phyloP scores from a whole-genome alignment of 2,797 vertebrate genomes.

The Sternarchorhynchus goeldii region DNA sequence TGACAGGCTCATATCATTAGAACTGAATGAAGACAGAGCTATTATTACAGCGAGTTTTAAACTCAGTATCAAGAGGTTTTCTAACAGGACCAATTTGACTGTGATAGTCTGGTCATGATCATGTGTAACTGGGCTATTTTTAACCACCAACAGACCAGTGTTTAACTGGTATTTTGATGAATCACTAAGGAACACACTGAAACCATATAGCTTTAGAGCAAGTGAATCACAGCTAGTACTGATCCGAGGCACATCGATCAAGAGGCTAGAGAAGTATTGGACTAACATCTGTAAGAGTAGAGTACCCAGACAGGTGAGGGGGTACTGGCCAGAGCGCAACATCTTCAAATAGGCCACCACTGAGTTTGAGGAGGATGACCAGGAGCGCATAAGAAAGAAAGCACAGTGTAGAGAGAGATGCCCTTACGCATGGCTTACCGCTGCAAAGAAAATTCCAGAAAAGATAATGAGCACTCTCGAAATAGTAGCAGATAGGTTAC shows the following conservation, averaged over 20 bases:
- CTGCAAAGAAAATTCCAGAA: background rate
- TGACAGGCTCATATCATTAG: too few species aligned
- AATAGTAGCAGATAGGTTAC: background rate
- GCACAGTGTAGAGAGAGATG: background rate
- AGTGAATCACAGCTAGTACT: background rate
- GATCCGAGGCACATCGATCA: background rate
- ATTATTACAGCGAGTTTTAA: background rate
- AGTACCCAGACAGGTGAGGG: background rate
- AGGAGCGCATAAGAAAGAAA: background rate
- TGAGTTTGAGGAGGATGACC: background rate
- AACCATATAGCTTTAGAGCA: too few species aligned
- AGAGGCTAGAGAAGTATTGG: too few species aligned
- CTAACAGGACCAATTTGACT: too few species aligned
- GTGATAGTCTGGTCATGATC: too few species aligned
- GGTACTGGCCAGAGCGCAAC: background rate
- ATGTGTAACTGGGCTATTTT: too few species aligned
- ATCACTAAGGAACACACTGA: too few species aligned
- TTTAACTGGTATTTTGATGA: too few species aligned
- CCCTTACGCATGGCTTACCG: background rate
- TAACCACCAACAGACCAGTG: too few species aligned
- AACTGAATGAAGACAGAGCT: background rate
- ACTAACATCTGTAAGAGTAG: background rate
- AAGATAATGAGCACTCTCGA: background rate
- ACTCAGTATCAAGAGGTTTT: background rate
- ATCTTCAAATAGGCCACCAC: background rate